A percentile compares a stretch with the other conserved stretches of the same genome.
Conservation (phyloP, 2,888 invertebrate species). For the Drosophila cognata region DNA sequence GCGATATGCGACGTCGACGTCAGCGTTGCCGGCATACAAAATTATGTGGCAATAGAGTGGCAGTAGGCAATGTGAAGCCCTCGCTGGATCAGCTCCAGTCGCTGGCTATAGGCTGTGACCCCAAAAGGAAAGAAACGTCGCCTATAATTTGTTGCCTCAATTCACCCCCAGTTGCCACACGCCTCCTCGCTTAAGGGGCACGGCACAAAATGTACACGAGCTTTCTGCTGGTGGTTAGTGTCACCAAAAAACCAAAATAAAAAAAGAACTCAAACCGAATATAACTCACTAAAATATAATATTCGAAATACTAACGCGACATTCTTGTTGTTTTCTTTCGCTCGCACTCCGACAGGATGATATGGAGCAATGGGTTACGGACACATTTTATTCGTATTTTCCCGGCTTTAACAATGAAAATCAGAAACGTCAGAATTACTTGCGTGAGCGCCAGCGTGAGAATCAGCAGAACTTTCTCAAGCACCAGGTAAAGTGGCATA, state of each 20-base stretch:
- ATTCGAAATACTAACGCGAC: constrained; percentile 17
- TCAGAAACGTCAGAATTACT: constrained; percentile 82
- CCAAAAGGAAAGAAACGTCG: constrained; percentile 52
- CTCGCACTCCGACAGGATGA: constrained; percentile 75
- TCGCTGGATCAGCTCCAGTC: constrained; percentile 60
- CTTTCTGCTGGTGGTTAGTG: constrained; percentile 82
- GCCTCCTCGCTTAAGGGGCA: constrained; percentile 19
- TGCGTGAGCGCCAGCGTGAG: constrained; percentile 82
- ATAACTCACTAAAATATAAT: constrained; percentile 14
- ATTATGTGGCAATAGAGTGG: constrained; percentile 72
- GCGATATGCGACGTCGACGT: constrained; percentile 65
- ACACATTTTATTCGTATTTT: constrained; percentile 85
- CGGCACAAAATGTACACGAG: constrained; percentile 76
- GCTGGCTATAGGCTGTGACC: constrained; percentile 65
- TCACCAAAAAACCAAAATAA: constrained; percentile 49
- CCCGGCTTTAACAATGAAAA: constrained; percentile 84
- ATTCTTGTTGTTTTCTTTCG: constrained; percentile 32
- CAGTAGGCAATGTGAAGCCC: constrained; percentile 68
- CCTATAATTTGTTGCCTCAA: constrained; percentile 56
- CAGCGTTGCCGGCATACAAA: constrained; percentile 58
- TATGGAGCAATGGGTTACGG: constrained; percentile 85
- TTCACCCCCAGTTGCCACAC: background rate
- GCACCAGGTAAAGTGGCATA: constrained; percentile 78
- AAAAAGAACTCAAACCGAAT: constrained; percentile 23
- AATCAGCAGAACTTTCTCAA: constrained; percentile 84